phyloP scores from a whole-genome alignment of 2,888 invertebrate genomes.

The Notocelia uddmanniana region DNA sequence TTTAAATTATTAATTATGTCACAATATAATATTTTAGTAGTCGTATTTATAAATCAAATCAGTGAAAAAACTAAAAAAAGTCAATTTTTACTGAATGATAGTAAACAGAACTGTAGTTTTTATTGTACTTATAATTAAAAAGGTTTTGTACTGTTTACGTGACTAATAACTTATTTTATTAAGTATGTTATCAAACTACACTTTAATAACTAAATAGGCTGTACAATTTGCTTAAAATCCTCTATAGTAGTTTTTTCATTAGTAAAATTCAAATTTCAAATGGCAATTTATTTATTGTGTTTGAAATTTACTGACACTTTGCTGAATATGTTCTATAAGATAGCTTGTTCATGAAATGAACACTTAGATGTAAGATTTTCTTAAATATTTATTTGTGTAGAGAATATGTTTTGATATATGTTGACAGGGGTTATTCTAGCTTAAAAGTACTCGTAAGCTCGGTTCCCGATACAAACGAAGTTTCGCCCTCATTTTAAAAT shows the following conservation, averaged over 20 bases:
- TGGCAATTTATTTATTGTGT: background rate
- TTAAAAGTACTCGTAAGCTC: no score
- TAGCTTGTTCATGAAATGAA: slow-evolving; percentile 33
- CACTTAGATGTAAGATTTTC: slow-evolving; percentile 23
- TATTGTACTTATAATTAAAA: background rate
- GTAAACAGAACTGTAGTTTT: no score
- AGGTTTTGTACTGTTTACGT: background rate
- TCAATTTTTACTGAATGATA: no score
- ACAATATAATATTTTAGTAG: slow-evolving; percentile 24
- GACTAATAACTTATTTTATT: background rate
- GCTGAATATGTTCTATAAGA: background rate
- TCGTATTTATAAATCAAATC: slow-evolving; percentile 10
- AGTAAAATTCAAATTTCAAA: background rate
- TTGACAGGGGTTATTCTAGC: no score
- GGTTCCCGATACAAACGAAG: no score
- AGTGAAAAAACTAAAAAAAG: background rate
- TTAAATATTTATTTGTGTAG: slow-evolving; percentile 21
- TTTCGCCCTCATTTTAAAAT: no score
- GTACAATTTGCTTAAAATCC: slow-evolving; percentile 4
- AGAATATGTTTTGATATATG: background rate
- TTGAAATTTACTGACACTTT: slow-evolving; percentile 7
- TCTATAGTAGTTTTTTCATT: background rate
- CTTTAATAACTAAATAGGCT: no score
- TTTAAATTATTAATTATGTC: slow-evolving; percentile 36
- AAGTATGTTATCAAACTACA: background rate